Percentiles rank a stretch among this genome's conserved stretches.
Conservation (phyloP, 2,797 vertebrate genomes). For the Pteronotus mesoamericanus region DNA sequence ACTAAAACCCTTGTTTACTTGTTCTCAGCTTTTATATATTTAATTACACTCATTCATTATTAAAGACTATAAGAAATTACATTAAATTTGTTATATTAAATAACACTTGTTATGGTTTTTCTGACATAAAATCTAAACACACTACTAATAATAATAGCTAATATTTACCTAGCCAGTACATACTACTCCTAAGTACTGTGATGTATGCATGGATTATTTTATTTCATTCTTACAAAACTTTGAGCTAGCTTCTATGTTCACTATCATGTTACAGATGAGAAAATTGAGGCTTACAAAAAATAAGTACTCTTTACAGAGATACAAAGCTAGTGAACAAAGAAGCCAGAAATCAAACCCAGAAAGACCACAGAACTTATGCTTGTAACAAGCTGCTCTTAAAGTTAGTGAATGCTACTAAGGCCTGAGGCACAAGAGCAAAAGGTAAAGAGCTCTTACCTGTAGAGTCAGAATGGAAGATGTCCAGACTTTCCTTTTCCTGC, state of each 20-base stretch:
- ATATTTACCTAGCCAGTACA: neutral
- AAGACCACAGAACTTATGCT: neutral
- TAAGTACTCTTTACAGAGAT: neutral
- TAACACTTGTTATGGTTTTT: neutral
- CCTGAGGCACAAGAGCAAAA: neutral
- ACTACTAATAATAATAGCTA: neutral
- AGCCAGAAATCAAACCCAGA: neutral
- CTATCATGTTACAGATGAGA: neutral
- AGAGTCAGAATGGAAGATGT: neutral
- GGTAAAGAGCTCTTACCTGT: neutral
- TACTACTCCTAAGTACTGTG: neutral
- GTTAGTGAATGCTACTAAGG: neutral
- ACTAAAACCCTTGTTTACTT: neutral
- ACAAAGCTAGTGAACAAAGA: neutral
- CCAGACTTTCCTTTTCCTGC: neutral
- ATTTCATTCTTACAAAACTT: neutral
- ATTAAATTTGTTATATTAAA: neutral
- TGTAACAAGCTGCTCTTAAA: neutral
- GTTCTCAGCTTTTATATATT: neutral
- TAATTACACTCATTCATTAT: neutral
- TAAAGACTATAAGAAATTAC: neutral
- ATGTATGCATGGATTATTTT: neutral
- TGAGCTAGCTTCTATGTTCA: neutral
- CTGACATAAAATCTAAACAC: neutral
- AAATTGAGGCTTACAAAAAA: neutral